phyloP scores from a whole-genome alignment of 2,888 invertebrate species.

The Pachycephus smyrnensis region DNA sequence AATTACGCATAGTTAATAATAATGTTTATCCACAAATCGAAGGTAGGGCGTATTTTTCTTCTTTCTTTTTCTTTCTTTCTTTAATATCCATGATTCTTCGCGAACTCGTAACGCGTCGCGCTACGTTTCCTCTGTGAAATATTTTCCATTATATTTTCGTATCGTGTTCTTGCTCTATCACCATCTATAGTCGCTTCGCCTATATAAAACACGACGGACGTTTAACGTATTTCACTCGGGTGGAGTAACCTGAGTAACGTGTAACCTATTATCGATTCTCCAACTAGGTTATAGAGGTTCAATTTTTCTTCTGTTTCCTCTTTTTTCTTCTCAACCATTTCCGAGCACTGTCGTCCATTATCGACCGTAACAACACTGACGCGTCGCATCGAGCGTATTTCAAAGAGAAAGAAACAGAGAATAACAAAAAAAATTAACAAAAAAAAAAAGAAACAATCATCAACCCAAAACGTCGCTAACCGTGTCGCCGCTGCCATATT shows the following conservation, averaged over 20 bases:
- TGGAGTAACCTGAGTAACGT: not conserved
- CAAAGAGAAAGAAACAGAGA: not conserved
- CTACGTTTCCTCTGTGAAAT: not conserved
- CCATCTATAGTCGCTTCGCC: not conserved
- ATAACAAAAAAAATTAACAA: not conserved
- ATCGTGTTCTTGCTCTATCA: not conserved
- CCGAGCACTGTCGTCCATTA: not conserved
- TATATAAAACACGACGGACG: not conserved
- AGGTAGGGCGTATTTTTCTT: conserved; percentile 25
- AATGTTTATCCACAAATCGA: conserved; percentile 29
- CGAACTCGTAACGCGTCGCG: not conserved
- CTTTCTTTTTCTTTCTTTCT: not conserved
- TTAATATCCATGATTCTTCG: not conserved
- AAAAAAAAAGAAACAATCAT: not conserved
- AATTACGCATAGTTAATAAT: conserved; percentile 23
- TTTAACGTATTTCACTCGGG: not conserved
- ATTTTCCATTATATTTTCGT: not conserved
- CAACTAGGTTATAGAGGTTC: not conserved
- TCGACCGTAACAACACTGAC: not conserved
- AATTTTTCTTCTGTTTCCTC: not conserved
- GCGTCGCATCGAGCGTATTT: not conserved
- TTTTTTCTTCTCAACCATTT: not conserved
- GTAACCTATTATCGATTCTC: not conserved
- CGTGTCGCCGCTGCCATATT: not conserved
- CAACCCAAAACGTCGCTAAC: not conserved